phyloP scores from a whole-genome alignment of 2,113 vertebrate species.

The Psittacara wagleri region DNA sequence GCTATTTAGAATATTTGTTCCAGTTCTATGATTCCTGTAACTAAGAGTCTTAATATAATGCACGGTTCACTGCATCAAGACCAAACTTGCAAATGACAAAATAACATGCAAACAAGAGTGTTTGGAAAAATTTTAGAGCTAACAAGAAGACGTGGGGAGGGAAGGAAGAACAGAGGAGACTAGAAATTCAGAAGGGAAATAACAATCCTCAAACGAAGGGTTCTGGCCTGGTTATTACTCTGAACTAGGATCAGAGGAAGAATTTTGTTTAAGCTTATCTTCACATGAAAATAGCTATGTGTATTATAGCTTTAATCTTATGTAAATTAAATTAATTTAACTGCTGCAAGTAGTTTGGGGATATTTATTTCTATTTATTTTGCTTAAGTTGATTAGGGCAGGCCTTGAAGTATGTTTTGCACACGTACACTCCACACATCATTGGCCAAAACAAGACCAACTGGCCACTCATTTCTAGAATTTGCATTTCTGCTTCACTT shows the following conservation, averaged over 20 bases:
- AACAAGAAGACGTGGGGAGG: background rate
- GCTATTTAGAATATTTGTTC: background rate
- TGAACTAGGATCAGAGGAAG: constrained; percentile 7
- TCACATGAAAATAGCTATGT: background rate
- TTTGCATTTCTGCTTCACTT: background rate
- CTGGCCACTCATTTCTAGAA: background rate
- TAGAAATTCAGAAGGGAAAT: background rate
- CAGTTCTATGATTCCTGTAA: background rate
- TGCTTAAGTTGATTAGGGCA: constrained; percentile 30
- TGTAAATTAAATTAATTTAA: constrained; percentile 55
- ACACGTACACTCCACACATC: background rate
- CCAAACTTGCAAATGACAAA: background rate
- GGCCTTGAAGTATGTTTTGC: constrained; percentile 18
- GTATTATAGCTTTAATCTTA: constrained; percentile 23
- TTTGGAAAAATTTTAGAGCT: background rate
- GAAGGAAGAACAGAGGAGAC: background rate
- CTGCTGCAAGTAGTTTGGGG: constrained; percentile 1
- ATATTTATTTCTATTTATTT: constrained; percentile 48
- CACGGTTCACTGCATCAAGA: background rate
- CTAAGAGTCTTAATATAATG: background rate
- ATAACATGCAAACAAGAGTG: background rate
- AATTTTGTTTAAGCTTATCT: constrained; percentile 19
- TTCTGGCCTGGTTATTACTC: background rate
- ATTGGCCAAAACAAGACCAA: background rate
- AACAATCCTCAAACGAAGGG: background rate